These are phyloP conservation scores for Ophraella communa DNA, from an alignment of 2,888 invertebrate species.

Conservation along the genomic window DNA sequence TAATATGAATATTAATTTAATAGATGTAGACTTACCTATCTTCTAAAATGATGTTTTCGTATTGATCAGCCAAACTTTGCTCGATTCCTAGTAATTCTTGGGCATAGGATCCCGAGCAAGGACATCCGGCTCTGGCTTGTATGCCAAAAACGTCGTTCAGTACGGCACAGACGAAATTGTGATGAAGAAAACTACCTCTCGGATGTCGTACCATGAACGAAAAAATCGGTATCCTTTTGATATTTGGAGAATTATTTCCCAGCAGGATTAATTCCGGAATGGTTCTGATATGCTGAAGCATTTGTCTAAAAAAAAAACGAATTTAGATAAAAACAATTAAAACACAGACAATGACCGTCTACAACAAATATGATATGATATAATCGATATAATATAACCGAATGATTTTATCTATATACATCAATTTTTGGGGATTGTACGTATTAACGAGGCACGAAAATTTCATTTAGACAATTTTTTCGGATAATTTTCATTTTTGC, in stretches of 20 bases:
- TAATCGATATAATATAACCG: too few species aligned
- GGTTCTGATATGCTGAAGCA: constrained; percentile 77
- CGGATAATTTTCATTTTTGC: too few species aligned
- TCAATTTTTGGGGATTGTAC: too few species aligned
- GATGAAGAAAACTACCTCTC: constrained; percentile 83
- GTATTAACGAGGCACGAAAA: too few species aligned
- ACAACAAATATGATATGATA: too few species aligned
- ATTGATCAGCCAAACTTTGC: constrained; percentile 74
- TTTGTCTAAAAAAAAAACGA: constrained; percentile 72
- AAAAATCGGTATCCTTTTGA: constrained; percentile 79
- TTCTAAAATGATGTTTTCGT: constrained; percentile 73
- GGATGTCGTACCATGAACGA: constrained; percentile 86
- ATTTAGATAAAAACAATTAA: too few species aligned
- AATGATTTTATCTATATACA: too few species aligned
- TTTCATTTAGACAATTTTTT: too few species aligned
- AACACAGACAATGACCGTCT: too few species aligned
- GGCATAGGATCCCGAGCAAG: constrained; percentile 85
- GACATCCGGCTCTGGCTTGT: constrained; percentile 80
- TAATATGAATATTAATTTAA: too few species aligned
- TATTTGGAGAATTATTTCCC: constrained; percentile 72
- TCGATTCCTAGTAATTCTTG: constrained; percentile 86
- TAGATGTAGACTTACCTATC: constrained; percentile 63
- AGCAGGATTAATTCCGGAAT: constrained; percentile 81
- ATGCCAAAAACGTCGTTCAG: constrained; percentile 93
- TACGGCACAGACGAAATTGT: constrained; percentile 85